Evolutionary conservation across 2,888 invertebrate genomes (phyloP).

Genomic region (Andrena chrysosceles): DNA sequence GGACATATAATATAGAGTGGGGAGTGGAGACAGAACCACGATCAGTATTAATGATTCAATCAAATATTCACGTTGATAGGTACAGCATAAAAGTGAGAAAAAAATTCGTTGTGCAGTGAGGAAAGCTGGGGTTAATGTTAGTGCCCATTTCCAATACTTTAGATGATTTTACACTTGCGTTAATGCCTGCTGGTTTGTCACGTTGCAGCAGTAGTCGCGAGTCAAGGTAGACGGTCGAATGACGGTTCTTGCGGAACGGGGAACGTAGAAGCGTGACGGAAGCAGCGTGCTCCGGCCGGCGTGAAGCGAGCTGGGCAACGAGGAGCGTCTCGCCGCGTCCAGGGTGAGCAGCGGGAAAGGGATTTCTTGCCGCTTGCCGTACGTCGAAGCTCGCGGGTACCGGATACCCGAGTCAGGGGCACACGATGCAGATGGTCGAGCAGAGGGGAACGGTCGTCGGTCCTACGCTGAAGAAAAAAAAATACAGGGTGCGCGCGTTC

Average conservation of each 20-base stretch:
- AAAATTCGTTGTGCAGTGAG: no score
- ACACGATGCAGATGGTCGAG: conserved; percentile 32
- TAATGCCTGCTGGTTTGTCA: conserved; percentile 31
- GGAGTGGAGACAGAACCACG: no score
- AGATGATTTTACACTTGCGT: not conserved
- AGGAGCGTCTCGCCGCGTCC: conserved; percentile 50
- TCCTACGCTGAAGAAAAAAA: not conserved
- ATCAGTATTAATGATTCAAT: no score
- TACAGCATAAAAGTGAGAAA: no score
- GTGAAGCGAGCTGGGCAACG: conserved; percentile 37
- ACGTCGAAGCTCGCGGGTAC: conserved; percentile 53
- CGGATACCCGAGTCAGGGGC: conserved; percentile 45
- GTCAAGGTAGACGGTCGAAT: conserved; percentile 60
- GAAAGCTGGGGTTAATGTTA: no score
- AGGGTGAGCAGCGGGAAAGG: conserved; percentile 48
- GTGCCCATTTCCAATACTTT: not conserved
- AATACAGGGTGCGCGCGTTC: conserved; percentile 31
- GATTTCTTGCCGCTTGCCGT: conserved; percentile 51
- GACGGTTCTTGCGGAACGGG: conserved; percentile 67
- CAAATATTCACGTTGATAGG: no score
- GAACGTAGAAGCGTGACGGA: conserved; percentile 62
- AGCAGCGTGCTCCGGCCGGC: conserved; percentile 63
- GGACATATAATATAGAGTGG: no score
- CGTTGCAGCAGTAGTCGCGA: conserved; percentile 70
- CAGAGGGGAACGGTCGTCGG: conserved; percentile 22